Evolutionary conservation across 1,140 invertebrate species (phyloP), one percentile per base, ranked within the genome.

Genomic region (Heliothis virescens): DNA sequence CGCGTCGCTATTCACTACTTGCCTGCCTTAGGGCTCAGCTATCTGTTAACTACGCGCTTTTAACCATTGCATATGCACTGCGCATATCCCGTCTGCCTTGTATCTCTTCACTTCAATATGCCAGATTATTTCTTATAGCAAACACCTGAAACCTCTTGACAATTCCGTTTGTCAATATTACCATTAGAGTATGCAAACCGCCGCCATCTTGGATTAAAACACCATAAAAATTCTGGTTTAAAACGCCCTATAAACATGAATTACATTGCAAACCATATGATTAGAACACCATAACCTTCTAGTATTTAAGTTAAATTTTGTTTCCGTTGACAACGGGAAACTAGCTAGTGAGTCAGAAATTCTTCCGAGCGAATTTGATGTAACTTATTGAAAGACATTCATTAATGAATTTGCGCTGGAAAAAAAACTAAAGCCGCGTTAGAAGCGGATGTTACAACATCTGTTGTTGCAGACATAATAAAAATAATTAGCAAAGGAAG

Each of bases 401-500:
- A 9, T 41, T 50, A 75, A 52, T 41, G 13, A 74, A 48, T 74
- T 82, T 82, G 81, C 60, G 21, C 74, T 76, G 77, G n/a, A 86
- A 89, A 91, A 85, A 84, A 85, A 67, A 82, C 29, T 78, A 62
- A 57, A 81, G 75, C 63, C n/a, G 77, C 76, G 76, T 82, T 76
- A 82, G 79, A 85, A 91, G 83, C 92, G 93, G 92, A 94, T 94
- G 92, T 94, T 85, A 87, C 91, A 91, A n/a, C 93, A 94, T 94
- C 90, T 93, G 93, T 90, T 92, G 87, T 86, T 84, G 85, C 88
- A 89, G 91, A 91, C 89, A 90, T 89, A 92, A 92, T 93, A 90
- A 92, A 86, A 89, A 89, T 90, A 92, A 93, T 93, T 93, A 91
- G 87, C 85, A 89, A 87, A 85, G 86, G 89, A 83, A 85, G 85